Conservation (phyloP, 2,888 invertebrate genomes). For the Brenthis ino region DNA sequence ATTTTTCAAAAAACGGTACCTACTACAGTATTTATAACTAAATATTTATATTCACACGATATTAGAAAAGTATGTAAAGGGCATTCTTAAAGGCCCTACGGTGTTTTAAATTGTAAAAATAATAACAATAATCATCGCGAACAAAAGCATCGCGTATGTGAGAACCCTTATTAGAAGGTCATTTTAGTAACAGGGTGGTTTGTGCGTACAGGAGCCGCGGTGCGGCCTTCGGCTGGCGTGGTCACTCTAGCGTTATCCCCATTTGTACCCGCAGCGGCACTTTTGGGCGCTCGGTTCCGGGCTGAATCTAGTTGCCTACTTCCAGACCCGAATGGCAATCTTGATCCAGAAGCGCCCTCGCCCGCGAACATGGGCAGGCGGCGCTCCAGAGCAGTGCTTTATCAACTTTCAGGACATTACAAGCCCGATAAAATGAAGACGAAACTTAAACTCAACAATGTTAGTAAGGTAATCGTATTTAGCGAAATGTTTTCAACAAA, state of each 20-base stretch:
- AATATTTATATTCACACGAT: background rate
- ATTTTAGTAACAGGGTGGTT: constrained; percentile 76
- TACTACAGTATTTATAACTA: constrained; percentile 1
- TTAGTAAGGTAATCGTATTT: constrained; percentile 82
- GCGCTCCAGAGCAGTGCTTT: constrained; percentile 96
- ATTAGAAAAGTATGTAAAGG: too few species aligned
- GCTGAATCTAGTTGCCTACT: constrained; percentile 90
- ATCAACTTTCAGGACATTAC: constrained; percentile 98
- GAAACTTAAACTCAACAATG: constrained; percentile 97
- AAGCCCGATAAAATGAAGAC: constrained; percentile 96
- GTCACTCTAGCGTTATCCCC: constrained; percentile 84
- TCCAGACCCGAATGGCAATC: constrained; percentile 91
- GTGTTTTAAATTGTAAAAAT: background rate
- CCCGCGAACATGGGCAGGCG: constrained; percentile 95
- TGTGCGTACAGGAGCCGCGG: constrained; percentile 81
- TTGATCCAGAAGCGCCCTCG: constrained; percentile 90
- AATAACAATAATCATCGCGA: background rate
- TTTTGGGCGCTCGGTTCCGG: constrained; percentile 90
- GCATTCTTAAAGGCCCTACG: too few species aligned
- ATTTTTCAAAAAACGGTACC: background rate
- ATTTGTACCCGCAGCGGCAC: constrained; percentile 88
- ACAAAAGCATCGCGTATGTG: constrained; percentile 40
- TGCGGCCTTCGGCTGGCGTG: constrained; percentile 83
- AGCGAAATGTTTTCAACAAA: background rate
- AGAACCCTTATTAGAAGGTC: constrained; percentile 27